Evolutionary conservation across 2,888 invertebrate species (phyloP).

Genomic region (Heliconius hortense): DNA sequence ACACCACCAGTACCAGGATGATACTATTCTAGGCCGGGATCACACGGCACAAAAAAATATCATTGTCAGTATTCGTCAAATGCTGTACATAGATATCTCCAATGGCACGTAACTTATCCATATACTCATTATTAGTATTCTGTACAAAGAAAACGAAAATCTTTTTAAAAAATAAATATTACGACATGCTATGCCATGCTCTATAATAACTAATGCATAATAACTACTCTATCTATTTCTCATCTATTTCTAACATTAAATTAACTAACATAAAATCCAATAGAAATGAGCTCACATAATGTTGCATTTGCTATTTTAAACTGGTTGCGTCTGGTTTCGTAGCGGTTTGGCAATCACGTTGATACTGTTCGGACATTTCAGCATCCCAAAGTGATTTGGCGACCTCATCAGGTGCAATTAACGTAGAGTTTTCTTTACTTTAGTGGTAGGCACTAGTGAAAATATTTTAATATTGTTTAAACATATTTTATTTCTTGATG

Average conservation of each 20-base stretch:
- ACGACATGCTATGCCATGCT: too few species aligned
- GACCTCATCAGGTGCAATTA: conserved; percentile 11
- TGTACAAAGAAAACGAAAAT: too few species aligned
- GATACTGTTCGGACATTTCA: conserved; percentile 15
- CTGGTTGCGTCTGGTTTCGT: conserved; percentile 14
- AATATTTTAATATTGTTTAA: background rate
- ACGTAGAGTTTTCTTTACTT: background rate
- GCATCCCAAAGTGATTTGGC: conserved; percentile 12
- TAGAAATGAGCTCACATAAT: background rate
- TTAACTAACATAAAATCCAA: background rate
- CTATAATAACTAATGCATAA: too few species aligned
- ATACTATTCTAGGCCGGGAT: too few species aligned
- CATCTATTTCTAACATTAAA: background rate
- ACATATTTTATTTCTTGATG: background rate
- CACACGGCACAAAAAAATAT: too few species aligned
- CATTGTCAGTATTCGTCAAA: too few species aligned
- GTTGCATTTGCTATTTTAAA: conserved; percentile 3
- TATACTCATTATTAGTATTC: too few species aligned
- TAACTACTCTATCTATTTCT: too few species aligned
- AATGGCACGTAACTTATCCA: too few species aligned
- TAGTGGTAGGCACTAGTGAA: background rate
- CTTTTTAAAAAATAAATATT: too few species aligned
- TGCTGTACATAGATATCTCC: too few species aligned
- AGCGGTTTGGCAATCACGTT: conserved; percentile 23
- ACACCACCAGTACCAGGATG: too few species aligned